phyloP scores from a whole-genome alignment of 2,797 vertebrate species.

The Rhyacichthys aspro region DNA sequence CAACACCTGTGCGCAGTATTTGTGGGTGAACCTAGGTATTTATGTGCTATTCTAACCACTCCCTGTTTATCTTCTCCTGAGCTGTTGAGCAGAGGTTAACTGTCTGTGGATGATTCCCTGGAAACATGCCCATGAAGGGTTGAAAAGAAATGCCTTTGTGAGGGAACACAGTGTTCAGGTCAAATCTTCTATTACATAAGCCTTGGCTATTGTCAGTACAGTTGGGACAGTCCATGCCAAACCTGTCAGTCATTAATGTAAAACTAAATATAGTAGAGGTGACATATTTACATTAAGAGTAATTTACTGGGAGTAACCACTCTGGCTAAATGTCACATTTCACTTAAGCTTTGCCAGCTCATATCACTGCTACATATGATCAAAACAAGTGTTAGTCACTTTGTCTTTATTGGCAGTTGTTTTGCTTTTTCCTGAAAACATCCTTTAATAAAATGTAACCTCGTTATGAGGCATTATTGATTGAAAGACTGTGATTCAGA shows the following conservation, averaged over 20 bases:
- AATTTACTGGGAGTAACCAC: conserved; percentile 14
- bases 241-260: not conserved
- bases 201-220: conserved; percentile 31
- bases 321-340: conserved; percentile 17
- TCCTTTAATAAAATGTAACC: conserved; percentile 2
- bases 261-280: conserved; percentile 21
- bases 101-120: conserved; percentile 41
- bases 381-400: conserved; percentile 32
- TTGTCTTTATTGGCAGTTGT: conserved; percentile 17
- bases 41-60: conserved; percentile 1
- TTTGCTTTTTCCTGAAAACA: conserved; percentile 5
- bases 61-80: conserved; percentile 31
- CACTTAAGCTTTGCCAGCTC: conserved; percentile 14
- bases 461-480: too few relatives aligned
- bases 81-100: conserved; percentile 18
- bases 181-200: conserved; percentile 66
- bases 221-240: conserved; percentile 42
- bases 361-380: conserved; percentile 23
- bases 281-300: too few relatives aligned
- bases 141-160: conserved; percentile 67
- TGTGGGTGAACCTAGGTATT: not conserved
- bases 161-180: conserved; percentile 63
- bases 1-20: not conserved
- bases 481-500: not conserved
- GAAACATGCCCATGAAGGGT: conserved; percentile 28